Evolutionary conservation across 2,113 vertebrate species (phyloP).

Genomic region (Trichomycterus rosablanca): DNA sequence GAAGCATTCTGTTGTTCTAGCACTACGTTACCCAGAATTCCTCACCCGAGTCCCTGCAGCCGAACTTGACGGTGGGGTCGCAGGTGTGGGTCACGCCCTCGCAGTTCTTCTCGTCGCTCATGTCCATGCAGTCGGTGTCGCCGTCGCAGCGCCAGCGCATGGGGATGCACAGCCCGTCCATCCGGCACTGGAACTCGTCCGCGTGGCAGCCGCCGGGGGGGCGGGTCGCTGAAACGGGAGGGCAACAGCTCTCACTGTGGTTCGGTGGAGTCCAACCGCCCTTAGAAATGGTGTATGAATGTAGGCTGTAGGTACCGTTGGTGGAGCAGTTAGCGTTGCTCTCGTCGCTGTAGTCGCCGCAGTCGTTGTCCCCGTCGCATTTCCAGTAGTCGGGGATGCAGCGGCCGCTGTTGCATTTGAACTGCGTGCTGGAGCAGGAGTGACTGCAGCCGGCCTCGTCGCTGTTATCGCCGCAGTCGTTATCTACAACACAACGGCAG

Average conservation of each 20-base stretch:
- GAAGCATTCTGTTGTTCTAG: too few species aligned
- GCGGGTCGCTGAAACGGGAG: constrained; percentile 74
- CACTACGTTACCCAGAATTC: constrained; percentile 6
- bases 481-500: constrained; percentile 66
- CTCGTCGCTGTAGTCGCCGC: constrained; percentile 92
- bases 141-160: constrained; percentile 92
- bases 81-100: constrained; percentile 93
- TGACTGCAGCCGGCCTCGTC: constrained; percentile 95
- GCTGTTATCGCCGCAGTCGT: constrained; percentile 94
- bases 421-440: constrained; percentile 94
- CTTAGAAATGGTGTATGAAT: too few species aligned
- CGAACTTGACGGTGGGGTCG: constrained; percentile 91
- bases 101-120: constrained; percentile 93
- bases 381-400: constrained; percentile 98
- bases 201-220: constrained; percentile 90
- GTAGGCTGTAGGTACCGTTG: too few species aligned
- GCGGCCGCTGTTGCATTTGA: constrained; percentile 95
- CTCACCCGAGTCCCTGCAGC: constrained; percentile 90
- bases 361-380: constrained; percentile 93
- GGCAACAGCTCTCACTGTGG: too few species aligned
- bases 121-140: constrained; percentile 95
- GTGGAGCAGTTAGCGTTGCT: constrained; percentile 97
- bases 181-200: constrained; percentile 90
- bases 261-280: too few species aligned
- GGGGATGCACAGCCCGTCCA: constrained; percentile 92